Evolutionary conservation across 1,140 invertebrate genomes (phyloP), one percentile per base, ranked within the genome.

Genomic region (Sycophila sp.): DNA sequence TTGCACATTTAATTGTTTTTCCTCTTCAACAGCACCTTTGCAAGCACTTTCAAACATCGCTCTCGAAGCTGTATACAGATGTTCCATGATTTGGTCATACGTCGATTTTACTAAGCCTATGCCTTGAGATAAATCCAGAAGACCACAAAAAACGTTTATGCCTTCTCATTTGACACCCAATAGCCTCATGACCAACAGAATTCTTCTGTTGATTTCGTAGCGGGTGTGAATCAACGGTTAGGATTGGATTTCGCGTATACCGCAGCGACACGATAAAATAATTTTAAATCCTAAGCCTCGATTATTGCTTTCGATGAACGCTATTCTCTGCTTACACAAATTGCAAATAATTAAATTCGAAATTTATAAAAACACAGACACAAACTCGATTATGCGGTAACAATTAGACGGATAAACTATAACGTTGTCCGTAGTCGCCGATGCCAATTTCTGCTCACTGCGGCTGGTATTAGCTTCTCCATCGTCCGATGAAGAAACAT

Each of bases 101-200:
- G 38, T 42, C 6, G 38, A 13, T 13, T n/a, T 42, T n/a, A n/a
- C 38, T n/a, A 42, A n/a, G 13, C 38, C 38, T n/a, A 42, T 4
- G 13, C 38, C 38, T 42, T 42, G 0, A 42, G 6, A 42, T 42
- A 42, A 8, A n/a, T 42, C 38, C 45, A 32, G 22, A 64, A 71
- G 19, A 22, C 68, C 68, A 53, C 34, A 55, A 63, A 73, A 71
- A 7, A 67, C 13, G 38, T 73, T 71, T 17, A 73, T 5, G 34
- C 67, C 72, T 58, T 73, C 59, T 26, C 67, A 11, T 19, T 45
- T 38, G 15, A 73, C n/a, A 15, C 72, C 67, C 38, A 72, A 75
- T 13, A 71, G 60, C 59, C 67, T 49, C 71, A 73, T 74, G n/a
- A 69, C 75, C 53, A 70, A 74, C 28, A 74, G 56, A 58, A 73